Evolutionary conservation across 2,888 invertebrate species (phyloP).

Genomic region (Serrognathus titanus): DNA sequence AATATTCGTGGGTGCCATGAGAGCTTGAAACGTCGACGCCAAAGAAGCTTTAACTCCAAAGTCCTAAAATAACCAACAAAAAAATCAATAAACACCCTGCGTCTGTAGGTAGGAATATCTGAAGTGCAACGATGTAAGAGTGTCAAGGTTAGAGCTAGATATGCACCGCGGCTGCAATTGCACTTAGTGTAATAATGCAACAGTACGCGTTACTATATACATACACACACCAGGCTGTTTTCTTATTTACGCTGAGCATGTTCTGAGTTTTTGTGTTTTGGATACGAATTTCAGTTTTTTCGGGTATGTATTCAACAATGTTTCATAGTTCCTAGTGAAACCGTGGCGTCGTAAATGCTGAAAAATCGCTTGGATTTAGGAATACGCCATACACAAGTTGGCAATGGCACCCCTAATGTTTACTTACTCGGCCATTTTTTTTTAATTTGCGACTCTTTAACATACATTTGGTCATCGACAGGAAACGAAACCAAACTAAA

Average conservation of each 20-base stretch:
- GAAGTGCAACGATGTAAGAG: conserved; percentile 40
- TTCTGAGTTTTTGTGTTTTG: conserved; percentile 26
- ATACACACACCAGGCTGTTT: conserved; percentile 22
- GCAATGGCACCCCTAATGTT: too few species aligned
- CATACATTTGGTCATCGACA: too few species aligned
- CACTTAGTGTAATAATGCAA: conserved; percentile 43
- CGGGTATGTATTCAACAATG: background rate
- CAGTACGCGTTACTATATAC: conserved; percentile 32
- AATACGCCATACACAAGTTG: too few species aligned
- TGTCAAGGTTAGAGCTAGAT: conserved; percentile 48
- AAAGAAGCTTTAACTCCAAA: conserved; percentile 13
- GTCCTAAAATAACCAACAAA: conserved; percentile 32
- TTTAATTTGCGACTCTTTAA: too few species aligned
- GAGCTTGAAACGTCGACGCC: too few species aligned
- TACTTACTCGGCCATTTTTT: too few species aligned
- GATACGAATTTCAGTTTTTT: background rate
- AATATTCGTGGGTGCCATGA: too few species aligned
- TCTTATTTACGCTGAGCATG: conserved; percentile 33
- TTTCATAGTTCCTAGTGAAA: too few species aligned
- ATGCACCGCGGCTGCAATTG: conserved; percentile 46
- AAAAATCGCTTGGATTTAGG: too few species aligned
- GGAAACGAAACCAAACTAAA: too few species aligned
- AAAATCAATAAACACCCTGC: conserved; percentile 33
- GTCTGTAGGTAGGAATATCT: conserved; percentile 29
- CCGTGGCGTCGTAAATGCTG: too few species aligned